phyloP scores from a whole-genome alignment of 2,888 invertebrate genomes.

The Limnephilus marmoratus region DNA sequence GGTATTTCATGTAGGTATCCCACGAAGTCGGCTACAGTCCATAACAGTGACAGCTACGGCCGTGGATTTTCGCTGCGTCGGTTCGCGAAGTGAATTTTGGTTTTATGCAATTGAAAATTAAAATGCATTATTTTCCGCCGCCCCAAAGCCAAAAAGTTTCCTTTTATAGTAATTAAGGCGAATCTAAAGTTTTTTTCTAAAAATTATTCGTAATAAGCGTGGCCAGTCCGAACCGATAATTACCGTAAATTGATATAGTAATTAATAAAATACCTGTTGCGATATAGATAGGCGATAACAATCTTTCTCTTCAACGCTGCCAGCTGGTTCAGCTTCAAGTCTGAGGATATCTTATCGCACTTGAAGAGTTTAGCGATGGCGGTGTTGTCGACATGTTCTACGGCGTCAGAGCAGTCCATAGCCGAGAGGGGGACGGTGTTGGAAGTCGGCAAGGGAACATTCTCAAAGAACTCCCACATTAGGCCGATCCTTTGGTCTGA shows the following conservation, averaged over 20 bases:
- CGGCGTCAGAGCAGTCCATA: conserved; percentile 70
- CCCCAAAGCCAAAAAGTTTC: no score
- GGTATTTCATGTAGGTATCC: no score
- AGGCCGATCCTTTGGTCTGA: conserved; percentile 84
- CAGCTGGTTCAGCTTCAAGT: conserved; percentile 73
- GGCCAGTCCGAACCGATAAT: no score
- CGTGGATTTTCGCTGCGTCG: no score
- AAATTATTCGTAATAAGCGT: no score
- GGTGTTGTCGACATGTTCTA: conserved; percentile 49
- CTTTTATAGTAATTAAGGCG: no score
- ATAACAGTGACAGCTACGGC: no score
- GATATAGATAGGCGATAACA: conserved; percentile 73
- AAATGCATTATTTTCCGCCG: no score
- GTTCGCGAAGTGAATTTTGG: no score
- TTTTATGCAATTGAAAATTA: no score
- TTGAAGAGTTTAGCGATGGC: conserved; percentile 66
- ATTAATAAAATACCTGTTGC: conserved; percentile 67
- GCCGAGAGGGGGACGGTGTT: conserved; percentile 75
- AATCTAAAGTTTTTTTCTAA: no score
- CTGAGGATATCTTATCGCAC: conserved; percentile 71
- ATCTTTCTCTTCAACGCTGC: conserved; percentile 73
- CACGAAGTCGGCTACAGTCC: no score
- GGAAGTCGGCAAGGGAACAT: conserved; percentile 74
- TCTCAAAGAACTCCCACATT: conserved; percentile 80
- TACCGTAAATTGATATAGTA: background rate